Conservation (phyloP, 2,888 invertebrate genomes). For the Notodonta ziczac region DNA sequence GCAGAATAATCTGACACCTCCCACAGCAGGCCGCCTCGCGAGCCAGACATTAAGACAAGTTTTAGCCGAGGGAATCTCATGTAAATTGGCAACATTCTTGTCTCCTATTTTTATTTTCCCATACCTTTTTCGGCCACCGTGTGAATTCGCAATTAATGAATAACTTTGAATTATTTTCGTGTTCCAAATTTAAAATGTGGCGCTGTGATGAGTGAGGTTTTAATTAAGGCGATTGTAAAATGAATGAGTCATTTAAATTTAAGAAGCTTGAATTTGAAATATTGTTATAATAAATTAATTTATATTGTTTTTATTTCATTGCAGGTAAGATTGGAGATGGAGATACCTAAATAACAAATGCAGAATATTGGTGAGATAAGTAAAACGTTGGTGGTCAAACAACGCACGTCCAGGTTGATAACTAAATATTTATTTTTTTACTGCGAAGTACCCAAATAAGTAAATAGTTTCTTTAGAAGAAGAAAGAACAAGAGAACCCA, state of each 20-base stretch:
- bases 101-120: conserved; percentile 49
- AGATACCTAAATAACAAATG: background rate
- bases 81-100: conserved; percentile 66
- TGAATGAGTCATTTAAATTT: conserved; percentile 18
- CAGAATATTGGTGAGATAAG: background rate
- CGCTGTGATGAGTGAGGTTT: conserved; percentile 28
- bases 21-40: conserved; percentile 26
- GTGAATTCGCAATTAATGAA: conserved; percentile 55
- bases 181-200: conserved; percentile 18
- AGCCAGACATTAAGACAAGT: conserved; percentile 37
- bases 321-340: background rate
- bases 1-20: conserved; percentile 52
- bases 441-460: no score
- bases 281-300: background rate
- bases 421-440: no score
- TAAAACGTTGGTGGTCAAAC: background rate
- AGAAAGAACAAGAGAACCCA: no score
- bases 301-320: background rate
- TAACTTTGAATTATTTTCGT: conserved; percentile 17
- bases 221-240: conserved; percentile 34
- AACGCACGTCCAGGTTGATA: no score
- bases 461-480: no score
- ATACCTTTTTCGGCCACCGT: conserved; percentile 54
- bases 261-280: background rate
- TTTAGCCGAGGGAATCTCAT: conserved; percentile 67